Conservation (phyloP, 2,113 vertebrate species). For the Ciconia boyciana region DNA sequence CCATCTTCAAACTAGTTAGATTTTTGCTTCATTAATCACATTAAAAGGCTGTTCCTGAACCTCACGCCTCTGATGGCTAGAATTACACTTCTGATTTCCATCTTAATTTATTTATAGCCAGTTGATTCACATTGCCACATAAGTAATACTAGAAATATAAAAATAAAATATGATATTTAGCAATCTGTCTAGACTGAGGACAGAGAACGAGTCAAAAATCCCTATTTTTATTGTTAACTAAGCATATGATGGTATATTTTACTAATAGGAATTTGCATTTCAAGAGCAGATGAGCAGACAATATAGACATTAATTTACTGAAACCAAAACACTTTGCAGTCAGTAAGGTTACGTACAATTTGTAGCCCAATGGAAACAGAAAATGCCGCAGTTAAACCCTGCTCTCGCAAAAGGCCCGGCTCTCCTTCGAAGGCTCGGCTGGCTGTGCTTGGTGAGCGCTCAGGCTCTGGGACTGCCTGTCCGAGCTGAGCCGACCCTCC, state of each 20-base stretch:
- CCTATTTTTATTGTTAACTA: neutral
- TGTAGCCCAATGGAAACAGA: neutral
- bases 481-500: neutral
- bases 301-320: neutral
- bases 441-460: neutral
- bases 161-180: neutral
- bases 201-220: neutral
- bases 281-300: neutral
- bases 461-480: neutral
- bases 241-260: neutral
- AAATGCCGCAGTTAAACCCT: neutral
- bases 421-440: neutral
- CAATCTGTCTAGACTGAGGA: neutral
- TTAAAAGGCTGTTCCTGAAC: neutral
- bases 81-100: neutral
- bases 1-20: neutral
- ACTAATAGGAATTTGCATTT: neutral
- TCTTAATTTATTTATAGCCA: slow-evolving; percentile 4
- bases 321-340: neutral
- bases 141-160: neutral
- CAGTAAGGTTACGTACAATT: neutral
- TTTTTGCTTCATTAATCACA: neutral
- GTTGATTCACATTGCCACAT: neutral
- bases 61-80: neutral
- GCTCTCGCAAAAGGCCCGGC: neutral